phyloP scores from a whole-genome alignment of 2,797 vertebrate genomes.

The Lutjanus argentimaculatus region DNA sequence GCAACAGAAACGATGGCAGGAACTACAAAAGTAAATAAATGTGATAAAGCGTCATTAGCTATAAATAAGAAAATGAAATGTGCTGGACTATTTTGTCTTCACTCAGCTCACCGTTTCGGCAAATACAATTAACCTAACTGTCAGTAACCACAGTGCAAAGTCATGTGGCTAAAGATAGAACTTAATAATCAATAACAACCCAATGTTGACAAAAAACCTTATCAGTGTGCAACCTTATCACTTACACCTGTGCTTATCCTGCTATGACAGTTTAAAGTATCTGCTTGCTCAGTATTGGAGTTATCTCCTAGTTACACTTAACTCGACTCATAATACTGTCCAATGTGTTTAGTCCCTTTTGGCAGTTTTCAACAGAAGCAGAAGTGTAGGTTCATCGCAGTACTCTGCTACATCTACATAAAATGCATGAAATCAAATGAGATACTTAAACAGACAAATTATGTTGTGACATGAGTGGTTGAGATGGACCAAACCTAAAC shows the following conservation, averaged over 20 bases:
- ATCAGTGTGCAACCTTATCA: too few species aligned
- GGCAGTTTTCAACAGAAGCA: neutral
- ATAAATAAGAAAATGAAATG: neutral
- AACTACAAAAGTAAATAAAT: neutral
- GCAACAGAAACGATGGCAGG: neutral
- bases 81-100: neutral
- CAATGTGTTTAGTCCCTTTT: neutral
- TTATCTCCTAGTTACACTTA: neutral
- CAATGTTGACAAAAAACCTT: too few species aligned
- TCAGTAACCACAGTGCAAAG: neutral
- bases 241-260: neutral
- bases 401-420: neutral
- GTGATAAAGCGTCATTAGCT: neutral
- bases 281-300: neutral
- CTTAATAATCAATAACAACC: neutral
- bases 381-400: neutral
- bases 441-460: neutral
- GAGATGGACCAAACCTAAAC: neutral
- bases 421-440: neutral
- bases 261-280: neutral
- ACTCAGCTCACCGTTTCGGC: neutral
- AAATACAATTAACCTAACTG: neutral
- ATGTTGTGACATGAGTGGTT: neutral
- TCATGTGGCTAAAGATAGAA: neutral
- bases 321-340: neutral